A percentile compares a stretch with the other conserved stretches of the same genome.
Conservation (phyloP, 2,113 vertebrate species). For the Paedocypris sp. region DNA sequence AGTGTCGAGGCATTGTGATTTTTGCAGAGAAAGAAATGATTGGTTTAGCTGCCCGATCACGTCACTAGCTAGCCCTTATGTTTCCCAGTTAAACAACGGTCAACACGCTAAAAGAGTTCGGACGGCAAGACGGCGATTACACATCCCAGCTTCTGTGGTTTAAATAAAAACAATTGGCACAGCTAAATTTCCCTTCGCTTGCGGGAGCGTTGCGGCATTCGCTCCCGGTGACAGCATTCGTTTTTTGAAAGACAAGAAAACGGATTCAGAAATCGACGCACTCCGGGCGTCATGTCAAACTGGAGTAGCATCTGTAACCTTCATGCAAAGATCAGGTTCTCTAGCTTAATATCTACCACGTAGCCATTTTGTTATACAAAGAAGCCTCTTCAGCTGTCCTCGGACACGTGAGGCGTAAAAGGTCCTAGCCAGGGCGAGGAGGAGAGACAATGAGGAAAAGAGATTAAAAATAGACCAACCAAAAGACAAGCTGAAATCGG, state of each 20-base stretch:
- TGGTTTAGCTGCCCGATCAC: slow-evolving; percentile 68
- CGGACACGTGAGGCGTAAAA: slow-evolving; percentile 19
- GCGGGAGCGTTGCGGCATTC: slow-evolving; percentile 43
- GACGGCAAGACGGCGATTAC: slow-evolving; percentile 28
- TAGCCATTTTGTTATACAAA: not conserved
- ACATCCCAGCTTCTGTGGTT: slow-evolving; percentile 14
- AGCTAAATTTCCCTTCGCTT: slow-evolving; percentile 50
- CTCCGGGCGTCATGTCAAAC: slow-evolving; percentile 48
- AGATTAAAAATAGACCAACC: not conserved
- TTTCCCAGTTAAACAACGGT: slow-evolving; percentile 56
- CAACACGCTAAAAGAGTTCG: slow-evolving; percentile 44
- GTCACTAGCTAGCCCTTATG: slow-evolving; percentile 71
- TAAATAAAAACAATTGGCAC: slow-evolving; percentile 41
- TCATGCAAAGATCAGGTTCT: slow-evolving; percentile 33
- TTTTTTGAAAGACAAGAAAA: too few relatives aligned
- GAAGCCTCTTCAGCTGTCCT: slow-evolving; percentile 23
- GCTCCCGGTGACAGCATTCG: slow-evolving; percentile 10
- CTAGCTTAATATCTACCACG: slow-evolving; percentile 20
- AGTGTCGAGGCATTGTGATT: slow-evolving; percentile 58
- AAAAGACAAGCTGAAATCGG: slow-evolving; percentile 50
- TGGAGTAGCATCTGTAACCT: slow-evolving; percentile 37
- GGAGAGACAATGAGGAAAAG: slow-evolving; percentile 19
- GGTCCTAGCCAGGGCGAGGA: slow-evolving; percentile 4
- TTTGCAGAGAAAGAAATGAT: slow-evolving; percentile 48
- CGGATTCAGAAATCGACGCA: slow-evolving; percentile 42